These are phyloP conservation scores for Gasteruption jaculator DNA, from an alignment of 2,888 invertebrate species.

Conservation along the genomic window DNA sequence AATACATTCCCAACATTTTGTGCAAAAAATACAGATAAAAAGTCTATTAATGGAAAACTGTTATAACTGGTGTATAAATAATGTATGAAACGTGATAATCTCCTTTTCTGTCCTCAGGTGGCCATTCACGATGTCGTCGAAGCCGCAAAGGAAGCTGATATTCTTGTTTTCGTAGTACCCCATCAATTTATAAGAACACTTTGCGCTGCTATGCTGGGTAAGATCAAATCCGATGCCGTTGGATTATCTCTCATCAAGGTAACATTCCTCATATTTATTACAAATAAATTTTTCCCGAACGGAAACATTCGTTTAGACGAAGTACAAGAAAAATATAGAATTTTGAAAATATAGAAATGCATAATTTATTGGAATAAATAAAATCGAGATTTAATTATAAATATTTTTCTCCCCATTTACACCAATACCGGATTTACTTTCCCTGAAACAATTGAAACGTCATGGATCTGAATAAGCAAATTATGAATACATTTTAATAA, in stretches of 20 bases:
- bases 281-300: not conserved
- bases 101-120: slow-evolving; percentile 55
- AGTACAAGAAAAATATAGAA: not conserved
- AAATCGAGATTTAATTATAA: no score
- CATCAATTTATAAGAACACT: slow-evolving; percentile 63
- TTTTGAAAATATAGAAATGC: not conserved
- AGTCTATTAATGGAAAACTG: no score
- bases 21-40: no score
- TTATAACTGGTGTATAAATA: no score
- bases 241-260: slow-evolving; percentile 67
- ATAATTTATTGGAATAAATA: not conserved
- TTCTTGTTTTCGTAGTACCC: slow-evolving; percentile 65
- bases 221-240: slow-evolving; percentile 58
- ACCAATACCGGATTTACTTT: no score
- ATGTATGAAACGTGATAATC: no score
- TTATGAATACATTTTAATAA: no score
- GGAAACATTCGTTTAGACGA: not conserved
- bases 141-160: slow-evolving; percentile 61
- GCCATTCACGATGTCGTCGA: slow-evolving; percentile 63
- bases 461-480: no score
- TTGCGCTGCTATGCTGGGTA: slow-evolving; percentile 57
- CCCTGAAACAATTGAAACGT: no score
- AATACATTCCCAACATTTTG: no score
- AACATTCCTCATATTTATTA: slow-evolving; percentile 9
- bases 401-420: no score